phyloP scores from a whole-genome alignment of 2,797 vertebrate genomes.

The Poeciliopsis presidionis region DNA sequence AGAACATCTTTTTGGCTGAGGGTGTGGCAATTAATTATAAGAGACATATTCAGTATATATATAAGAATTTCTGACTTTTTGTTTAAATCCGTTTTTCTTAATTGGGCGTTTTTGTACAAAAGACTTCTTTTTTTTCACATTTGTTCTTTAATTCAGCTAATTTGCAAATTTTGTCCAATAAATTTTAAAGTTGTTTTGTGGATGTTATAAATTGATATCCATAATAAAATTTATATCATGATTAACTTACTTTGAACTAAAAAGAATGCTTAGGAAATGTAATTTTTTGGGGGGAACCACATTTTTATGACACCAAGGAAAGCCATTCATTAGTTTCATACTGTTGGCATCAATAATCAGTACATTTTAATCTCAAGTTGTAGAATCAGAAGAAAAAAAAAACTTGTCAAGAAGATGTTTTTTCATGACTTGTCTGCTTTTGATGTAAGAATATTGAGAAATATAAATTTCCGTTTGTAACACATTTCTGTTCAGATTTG shows the following conservation, averaged over 20 bases:
- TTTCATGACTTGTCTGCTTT: neutral
- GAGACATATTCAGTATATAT: neutral
- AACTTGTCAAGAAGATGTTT: neutral
- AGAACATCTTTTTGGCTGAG: neutral
- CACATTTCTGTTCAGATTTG: neutral
- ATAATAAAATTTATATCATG: neutral
- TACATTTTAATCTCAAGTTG: neutral
- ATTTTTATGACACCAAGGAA: neutral
- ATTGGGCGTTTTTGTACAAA: neutral
- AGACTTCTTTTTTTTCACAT: neutral
- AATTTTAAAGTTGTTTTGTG: neutral
- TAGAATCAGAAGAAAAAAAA: neutral
- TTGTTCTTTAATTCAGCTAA: neutral
- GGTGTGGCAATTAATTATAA: neutral
- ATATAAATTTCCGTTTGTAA: neutral
- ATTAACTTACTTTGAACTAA: neutral
- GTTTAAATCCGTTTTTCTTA: neutral
- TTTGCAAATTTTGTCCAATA: neutral
- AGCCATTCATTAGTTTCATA: neutral
- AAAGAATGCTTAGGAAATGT: neutral
- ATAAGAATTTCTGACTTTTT: neutral
- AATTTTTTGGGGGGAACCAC: neutral
- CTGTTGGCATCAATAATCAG: neutral
- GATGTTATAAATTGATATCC: neutral
- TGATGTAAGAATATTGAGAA: neutral